Conservation (phyloP, 2,888 invertebrate genomes). For the Lymantria monacha region DNA sequence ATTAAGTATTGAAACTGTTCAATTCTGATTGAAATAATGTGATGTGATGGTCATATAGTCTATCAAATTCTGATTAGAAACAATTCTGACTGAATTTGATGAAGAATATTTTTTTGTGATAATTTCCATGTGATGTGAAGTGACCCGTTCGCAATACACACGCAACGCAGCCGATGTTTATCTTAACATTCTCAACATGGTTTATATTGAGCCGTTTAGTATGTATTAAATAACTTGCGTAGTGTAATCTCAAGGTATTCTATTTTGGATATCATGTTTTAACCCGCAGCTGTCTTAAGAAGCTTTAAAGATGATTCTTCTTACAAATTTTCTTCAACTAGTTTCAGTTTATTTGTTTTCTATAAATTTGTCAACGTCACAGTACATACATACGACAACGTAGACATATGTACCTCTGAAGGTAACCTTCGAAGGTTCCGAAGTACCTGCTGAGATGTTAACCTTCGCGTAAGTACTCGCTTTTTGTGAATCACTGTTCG, state of each 20-base stretch:
- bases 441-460: conserved; percentile 24
- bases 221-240: conserved; percentile 22
- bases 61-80: neutral
- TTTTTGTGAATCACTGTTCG: conserved; percentile 27
- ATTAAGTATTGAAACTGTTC: no score
- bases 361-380: no score
- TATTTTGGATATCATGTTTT: conserved; percentile 29
- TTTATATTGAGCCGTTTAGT: conserved; percentile 12
- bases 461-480: conserved; percentile 26
- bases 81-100: no score
- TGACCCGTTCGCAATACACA: neutral
- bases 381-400: neutral
- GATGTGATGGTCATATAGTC: no score
- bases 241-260: conserved; percentile 31
- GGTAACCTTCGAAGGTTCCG: conserved; percentile 19
- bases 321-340: no score
- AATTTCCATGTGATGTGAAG: no score
- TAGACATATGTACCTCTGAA: conserved; percentile 12
- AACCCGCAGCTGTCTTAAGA: conserved; percentile 11
- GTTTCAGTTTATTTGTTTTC: no score
- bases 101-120: no score
- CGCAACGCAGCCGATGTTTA: conserved; percentile 15
- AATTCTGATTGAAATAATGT: no score
- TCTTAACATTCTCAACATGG: conserved; percentile 13
- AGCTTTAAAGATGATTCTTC: no score